These are phyloP conservation scores for Cryptops parisi DNA, from an alignment of 2,888 invertebrate species.

Conservation along the genomic window DNA sequence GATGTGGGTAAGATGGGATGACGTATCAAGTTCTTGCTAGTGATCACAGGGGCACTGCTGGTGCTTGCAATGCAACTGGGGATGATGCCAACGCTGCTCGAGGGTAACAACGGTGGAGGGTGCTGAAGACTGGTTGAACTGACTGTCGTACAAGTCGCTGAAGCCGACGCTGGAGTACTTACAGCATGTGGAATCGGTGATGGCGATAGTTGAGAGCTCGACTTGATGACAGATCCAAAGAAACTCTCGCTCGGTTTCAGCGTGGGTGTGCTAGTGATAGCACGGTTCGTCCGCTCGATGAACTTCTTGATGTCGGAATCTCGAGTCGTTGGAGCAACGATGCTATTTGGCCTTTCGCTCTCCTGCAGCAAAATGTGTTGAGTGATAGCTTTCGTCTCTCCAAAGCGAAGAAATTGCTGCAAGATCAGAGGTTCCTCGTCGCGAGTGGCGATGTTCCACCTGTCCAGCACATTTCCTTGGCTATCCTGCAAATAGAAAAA, in stretches of 20 bases:
- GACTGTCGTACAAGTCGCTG: constrained; percentile 36
- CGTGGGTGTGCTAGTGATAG: constrained; percentile 14
- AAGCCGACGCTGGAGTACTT: constrained; percentile 23
- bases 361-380: constrained; percentile 43
- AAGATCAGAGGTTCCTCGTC: constrained; percentile 83
- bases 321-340: constrained; percentile 23
- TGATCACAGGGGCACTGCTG: constrained; percentile 41
- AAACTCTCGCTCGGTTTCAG: constrained; percentile 20
- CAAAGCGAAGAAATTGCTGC: constrained; percentile 79
- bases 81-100: constrained; percentile 31
- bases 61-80: constrained; percentile 34
- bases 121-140: constrained; percentile 18
- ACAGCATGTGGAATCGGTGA: constrained; percentile 21
- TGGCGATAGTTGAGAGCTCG: constrained; percentile 22
- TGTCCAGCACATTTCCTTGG: constrained; percentile 64
- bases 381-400: constrained; percentile 71
- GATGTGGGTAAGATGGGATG: constrained; percentile 14
- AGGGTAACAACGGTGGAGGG: constrained; percentile 31
- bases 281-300: constrained; percentile 37
- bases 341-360: constrained; percentile 21
- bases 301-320: constrained; percentile 42
- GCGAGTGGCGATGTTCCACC: constrained; percentile 73
- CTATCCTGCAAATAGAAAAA: constrained; percentile 51
- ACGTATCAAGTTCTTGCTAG: constrained; percentile 18
- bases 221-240: constrained; percentile 19